Evolutionary conservation across 1,140 invertebrate genomes (phyloP).

Genomic region (Mesaphorura yosii): DNA sequence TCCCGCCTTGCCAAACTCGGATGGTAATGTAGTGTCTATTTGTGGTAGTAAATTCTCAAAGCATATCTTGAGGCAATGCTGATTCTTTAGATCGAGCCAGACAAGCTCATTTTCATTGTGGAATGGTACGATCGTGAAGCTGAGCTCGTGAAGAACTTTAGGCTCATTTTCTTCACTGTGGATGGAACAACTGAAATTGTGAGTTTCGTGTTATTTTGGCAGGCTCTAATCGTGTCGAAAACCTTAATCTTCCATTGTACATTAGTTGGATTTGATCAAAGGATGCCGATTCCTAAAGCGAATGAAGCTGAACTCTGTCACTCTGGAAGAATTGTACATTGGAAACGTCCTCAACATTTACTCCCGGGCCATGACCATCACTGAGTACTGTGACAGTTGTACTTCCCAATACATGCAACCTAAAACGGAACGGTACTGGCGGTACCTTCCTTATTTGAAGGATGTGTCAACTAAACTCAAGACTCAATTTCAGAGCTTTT

Average conservation of each 20-base stretch:
- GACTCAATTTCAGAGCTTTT: constrained; percentile 48
- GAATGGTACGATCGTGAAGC: constrained; percentile 74
- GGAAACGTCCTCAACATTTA: constrained; percentile 64
- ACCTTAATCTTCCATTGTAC: constrained; percentile 19
- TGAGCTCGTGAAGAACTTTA: constrained; percentile 54
- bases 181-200: constrained; percentile 66
- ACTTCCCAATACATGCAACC: constrained; percentile 25
- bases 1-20: too few relatives aligned
- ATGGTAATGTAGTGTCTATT: too few relatives aligned
- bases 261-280: constrained; percentile 59
- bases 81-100: constrained; percentile 15
- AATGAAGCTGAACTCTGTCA: constrained; percentile 54
- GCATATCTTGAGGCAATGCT: too few relatives aligned
- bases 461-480: not conserved
- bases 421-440: constrained; percentile 24
- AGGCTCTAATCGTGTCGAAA: not conserved
- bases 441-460: not conserved
- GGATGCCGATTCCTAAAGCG: constrained; percentile 61
- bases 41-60: too few relatives aligned
- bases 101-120: constrained; percentile 47
- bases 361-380: constrained; percentile 61
- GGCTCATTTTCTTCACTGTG: constrained; percentile 57
- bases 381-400: constrained; percentile 59
- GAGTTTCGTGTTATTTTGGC: constrained; percentile 34
- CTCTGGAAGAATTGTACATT: constrained; percentile 57